Evolutionary conservation across 2,888 invertebrate genomes (phyloP), one percentile per base, ranked within the genome.

Genomic region (Papilio gigon): DNA sequence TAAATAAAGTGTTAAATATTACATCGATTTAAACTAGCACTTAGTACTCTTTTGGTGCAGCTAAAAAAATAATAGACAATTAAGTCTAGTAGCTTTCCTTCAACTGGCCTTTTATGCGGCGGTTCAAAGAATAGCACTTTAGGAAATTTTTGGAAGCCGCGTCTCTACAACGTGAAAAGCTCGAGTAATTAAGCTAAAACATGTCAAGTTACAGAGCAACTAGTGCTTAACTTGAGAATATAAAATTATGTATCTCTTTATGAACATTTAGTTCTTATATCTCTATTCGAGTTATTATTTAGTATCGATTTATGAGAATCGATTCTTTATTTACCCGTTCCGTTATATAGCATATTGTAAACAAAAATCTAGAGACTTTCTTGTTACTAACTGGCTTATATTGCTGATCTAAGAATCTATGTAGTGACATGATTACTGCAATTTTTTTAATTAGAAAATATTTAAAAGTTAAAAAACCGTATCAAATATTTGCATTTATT

Each of bases 61-160:
- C 60, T 44, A 66, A 47, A 66, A 65, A 60, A 60, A 50, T 53
- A 53, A 40, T 58, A 58, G 37, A 56, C 56, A 42, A 65, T 58
- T 56, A 47, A 59, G 35, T 47, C 25, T 66, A 66, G 35, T 44
- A 30, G 53, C 42, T 17, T 62, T 62, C 62, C 42, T 62, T 30
- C 44, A 20, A 22, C 44, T 44, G 62, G 30, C 20, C 67, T 62
- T 53, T 42, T 9, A 2, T 17, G 53, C 30, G 40, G 40, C 37
- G 47, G 27, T 67, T 61, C 47, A 67, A 25, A 60, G 25, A 53
- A 67, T n/a, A 22, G 44, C 33, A 44, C 62, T 63, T 62, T 35
- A 35, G 56, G 62, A 40, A 67, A 63, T 42, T 67, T 67, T 67
- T 35, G 62, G 44, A 44, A 42, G 62, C 22, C 25, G 44, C 33